A percentile compares a stretch with the other conserved stretches of the same genome.
Conservation (phyloP, 2,113 vertebrate species). For the Phocoena phocoena region DNA sequence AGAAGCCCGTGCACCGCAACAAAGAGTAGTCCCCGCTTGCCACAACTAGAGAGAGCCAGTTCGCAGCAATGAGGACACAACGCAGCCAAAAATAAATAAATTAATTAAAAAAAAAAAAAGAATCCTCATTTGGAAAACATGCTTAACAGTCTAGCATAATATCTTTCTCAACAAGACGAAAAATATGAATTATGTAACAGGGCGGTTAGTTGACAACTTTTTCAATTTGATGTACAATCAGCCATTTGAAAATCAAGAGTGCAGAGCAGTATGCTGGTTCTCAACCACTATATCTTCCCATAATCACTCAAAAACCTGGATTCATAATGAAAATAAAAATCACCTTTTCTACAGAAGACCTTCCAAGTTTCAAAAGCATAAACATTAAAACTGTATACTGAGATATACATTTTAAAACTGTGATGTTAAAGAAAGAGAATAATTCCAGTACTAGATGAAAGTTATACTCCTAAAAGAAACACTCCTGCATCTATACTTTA, state of each 20-base stretch:
- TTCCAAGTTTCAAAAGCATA: neutral
- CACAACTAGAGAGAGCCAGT: no score
- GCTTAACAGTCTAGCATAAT: neutral
- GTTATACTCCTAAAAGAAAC: neutral
- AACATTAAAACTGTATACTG: neutral
- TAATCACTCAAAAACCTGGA: neutral
- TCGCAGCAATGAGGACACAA: no score
- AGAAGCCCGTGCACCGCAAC: no score
- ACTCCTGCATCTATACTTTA: neutral
- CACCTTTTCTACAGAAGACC: neutral
- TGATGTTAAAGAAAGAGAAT: neutral
- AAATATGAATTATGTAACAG: neutral
- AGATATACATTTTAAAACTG: neutral
- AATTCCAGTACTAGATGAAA: neutral
- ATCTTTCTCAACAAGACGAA: neutral
- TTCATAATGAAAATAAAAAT: neutral
- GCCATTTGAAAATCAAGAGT: neutral
- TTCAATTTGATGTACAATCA: neutral
- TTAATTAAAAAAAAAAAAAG: no score
- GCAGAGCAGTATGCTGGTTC: fast-evolving
- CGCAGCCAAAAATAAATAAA: no score
- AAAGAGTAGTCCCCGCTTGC: no score
- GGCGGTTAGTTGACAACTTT: neutral
- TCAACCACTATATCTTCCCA: neutral
- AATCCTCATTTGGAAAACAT: neutral